Evolutionary conservation across 2,113 vertebrate genomes (phyloP).

Genomic region (Pseudopodoces humilis): DNA sequence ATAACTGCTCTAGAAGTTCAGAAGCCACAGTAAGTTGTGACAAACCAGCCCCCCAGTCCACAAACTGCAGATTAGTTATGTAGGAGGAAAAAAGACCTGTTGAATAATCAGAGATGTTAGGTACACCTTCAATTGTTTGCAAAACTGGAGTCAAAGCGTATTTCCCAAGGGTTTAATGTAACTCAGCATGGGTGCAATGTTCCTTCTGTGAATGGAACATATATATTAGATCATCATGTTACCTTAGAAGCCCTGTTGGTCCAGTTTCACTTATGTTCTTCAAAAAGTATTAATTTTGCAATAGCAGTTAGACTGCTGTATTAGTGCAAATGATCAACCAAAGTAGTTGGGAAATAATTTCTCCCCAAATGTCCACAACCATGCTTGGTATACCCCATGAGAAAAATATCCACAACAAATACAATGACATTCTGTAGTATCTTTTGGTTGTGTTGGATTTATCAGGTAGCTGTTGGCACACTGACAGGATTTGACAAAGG

Average conservation of each 20-base stretch:
- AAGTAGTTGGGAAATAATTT: background rate
- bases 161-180: background rate
- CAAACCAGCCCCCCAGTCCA: background rate
- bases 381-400: rapidly evolving
- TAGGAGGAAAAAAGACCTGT: background rate
- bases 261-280: background rate
- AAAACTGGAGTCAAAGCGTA: background rate
- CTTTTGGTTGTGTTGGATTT: background rate
- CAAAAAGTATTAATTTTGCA: background rate
- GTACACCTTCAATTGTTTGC: background rate
- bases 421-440: background rate
- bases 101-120: background rate
- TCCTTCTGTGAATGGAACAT: background rate
- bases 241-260: background rate
- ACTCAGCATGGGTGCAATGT: background rate
- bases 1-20: background rate
- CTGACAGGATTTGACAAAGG: background rate
- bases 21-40: background rate
- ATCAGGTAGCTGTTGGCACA: background rate
- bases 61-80: background rate
- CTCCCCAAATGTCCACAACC: background rate
- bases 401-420: background rate
- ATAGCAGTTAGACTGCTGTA: background rate
- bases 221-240: background rate
- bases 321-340: background rate